A percentile compares a stretch with the other conserved stretches of the same genome.
Conservation (phyloP, 1,140 invertebrate genomes). For the Anthonomus grandis region DNA sequence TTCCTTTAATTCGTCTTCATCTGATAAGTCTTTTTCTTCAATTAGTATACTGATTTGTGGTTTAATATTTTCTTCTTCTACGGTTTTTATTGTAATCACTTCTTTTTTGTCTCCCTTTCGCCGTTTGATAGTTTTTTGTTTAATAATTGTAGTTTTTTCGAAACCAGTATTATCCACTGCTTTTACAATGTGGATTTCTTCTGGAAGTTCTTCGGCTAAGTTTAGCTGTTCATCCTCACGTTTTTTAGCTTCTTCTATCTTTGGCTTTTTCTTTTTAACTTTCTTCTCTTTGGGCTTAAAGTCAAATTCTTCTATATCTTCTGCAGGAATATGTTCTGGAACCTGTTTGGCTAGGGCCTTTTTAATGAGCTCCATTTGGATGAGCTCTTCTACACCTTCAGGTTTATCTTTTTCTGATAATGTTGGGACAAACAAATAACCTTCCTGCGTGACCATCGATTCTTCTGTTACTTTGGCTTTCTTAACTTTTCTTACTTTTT, state of each 20-base stretch:
- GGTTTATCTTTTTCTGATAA: conserved; percentile 27
- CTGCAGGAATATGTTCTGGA: conserved; percentile 41
- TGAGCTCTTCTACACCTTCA: conserved; percentile 22
- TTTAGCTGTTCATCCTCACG: conserved; percentile 3
- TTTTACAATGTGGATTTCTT: conserved; percentile 43
- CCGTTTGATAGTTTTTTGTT: conserved; percentile 48
- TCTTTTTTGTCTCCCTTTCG: conserved; percentile 48
- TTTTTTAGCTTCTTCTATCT: conserved; percentile 20
- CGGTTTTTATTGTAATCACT: conserved; percentile 51
- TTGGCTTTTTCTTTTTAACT: conserved; percentile 16
- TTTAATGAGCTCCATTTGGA: conserved; percentile 34
- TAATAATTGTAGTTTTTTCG: conserved; percentile 45
- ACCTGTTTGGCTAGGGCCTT: conserved; percentile 38
- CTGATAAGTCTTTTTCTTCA: conserved; percentile 26
- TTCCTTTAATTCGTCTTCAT: conserved; percentile 20
- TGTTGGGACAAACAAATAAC: conserved; percentile 29
- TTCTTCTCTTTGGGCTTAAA: conserved; percentile 13
- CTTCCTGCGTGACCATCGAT: conserved; percentile 27
- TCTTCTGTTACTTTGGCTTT: conserved; percentile 37
- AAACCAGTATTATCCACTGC: conserved; percentile 35
- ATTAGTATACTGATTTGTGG: conserved; percentile 47
- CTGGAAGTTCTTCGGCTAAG: conserved; percentile 44
- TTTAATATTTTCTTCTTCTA: conserved; percentile 51
- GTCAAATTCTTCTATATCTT: conserved; percentile 17
- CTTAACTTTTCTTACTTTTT: conserved; percentile 45